Conservation (phyloP, 2,797 vertebrate species). For the Coluber constrictor region DNA sequence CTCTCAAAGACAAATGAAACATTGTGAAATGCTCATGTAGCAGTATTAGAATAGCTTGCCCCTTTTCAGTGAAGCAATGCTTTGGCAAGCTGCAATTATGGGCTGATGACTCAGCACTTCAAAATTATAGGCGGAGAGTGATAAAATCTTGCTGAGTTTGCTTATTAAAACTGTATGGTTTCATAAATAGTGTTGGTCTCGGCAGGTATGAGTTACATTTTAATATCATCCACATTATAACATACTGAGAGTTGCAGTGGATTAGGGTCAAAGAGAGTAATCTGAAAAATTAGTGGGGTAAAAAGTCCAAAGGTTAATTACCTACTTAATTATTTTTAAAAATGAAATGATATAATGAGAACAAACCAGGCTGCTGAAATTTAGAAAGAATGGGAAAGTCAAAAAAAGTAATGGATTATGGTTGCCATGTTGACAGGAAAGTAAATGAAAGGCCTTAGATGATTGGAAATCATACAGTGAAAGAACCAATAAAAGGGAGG, state of each 20-base stretch:
- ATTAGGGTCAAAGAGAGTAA: slow-evolving; percentile 54
- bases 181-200: slow-evolving; percentile 72
- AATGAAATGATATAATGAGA: slow-evolving; percentile 43
- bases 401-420: neutral
- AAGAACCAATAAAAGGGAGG: neutral
- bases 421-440: neutral
- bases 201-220: slow-evolving; percentile 67
- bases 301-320: slow-evolving; percentile 39
- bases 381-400: neutral
- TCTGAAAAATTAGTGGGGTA: slow-evolving; percentile 36
- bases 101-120: slow-evolving; percentile 66
- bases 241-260: slow-evolving; percentile 34
- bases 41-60: slow-evolving; percentile 54
- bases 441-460: neutral
- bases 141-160: slow-evolving; percentile 77
- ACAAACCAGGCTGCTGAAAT: slow-evolving; percentile 38
- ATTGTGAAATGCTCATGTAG: slow-evolving; percentile 27
- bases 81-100: slow-evolving; percentile 36
- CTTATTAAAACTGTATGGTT: slow-evolving; percentile 69
- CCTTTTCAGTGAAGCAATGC: slow-evolving; percentile 23
- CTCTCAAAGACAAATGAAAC: slow-evolving; percentile 40
- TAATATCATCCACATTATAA: slow-evolving; percentile 54
- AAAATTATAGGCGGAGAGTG: slow-evolving; percentile 70
- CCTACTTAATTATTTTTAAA: neutral
- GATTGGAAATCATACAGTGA: slow-evolving; percentile 50